A percentile compares a stretch with the other conserved stretches of the same genome.
phyloP scores from a whole-genome alignment of 2,113 vertebrate genomes.

The Apaloderma vittatum region DNA sequence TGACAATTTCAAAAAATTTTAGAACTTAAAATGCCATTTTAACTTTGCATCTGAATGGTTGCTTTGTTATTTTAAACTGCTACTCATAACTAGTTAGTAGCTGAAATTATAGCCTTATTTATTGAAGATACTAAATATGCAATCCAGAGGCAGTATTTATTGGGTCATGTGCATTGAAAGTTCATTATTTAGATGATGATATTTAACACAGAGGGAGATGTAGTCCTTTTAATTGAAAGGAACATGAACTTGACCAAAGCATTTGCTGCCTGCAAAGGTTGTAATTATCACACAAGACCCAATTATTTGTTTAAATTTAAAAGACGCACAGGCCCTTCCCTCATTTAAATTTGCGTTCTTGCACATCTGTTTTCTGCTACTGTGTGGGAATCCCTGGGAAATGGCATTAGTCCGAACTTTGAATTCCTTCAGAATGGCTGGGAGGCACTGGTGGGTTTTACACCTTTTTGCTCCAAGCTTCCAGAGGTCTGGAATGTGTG shows the following conservation, averaged over 20 bases:
- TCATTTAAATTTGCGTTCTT: not conserved
- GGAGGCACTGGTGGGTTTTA: not conserved
- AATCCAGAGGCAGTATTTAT: not conserved
- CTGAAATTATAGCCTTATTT: constrained; percentile 29
- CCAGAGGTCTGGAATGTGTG: not conserved
- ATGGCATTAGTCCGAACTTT: not conserved
- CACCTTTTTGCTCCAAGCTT: not conserved
- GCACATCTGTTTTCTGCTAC: not conserved
- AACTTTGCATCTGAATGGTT: not conserved
- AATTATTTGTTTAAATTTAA: constrained; percentile 14
- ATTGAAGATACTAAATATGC: constrained; percentile 2
- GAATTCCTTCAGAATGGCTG: not conserved
- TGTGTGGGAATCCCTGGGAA: not conserved
- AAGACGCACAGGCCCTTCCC: not conserved
- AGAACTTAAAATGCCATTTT: not conserved
- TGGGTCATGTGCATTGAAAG: not conserved
- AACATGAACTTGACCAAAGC: not conserved
- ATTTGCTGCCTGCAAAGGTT: constrained; percentile 25
- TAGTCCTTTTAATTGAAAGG: constrained; percentile 32
- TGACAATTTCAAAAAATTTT: not conserved
- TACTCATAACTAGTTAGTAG: not conserved
- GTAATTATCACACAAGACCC: constrained; percentile 9
- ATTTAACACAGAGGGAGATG: constrained; percentile 6
- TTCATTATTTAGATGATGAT: constrained; percentile 35
- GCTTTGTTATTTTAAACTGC: constrained; percentile 40